Percentiles rank a stretch among this genome's conserved stretches.
Evolutionary conservation across 2,888 invertebrate genomes (phyloP).

Genomic region (Punctoribates punctum): DNA sequence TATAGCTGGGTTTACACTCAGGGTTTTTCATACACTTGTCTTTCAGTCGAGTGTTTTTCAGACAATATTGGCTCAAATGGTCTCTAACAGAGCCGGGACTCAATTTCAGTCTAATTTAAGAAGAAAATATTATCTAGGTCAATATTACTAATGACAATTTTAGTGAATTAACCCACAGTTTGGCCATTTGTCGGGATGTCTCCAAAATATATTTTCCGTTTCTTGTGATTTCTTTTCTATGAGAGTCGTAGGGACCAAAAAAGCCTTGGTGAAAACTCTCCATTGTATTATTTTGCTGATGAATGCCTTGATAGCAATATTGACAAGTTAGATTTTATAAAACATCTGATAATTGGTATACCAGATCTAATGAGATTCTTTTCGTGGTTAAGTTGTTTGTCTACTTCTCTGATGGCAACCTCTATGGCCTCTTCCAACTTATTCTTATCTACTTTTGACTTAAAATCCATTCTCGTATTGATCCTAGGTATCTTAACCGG

Average conservation of each 20-base stretch:
- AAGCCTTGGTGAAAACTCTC: conserved; percentile 46
- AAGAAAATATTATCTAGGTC: not conserved
- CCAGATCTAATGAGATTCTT: not conserved
- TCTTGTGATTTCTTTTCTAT: conserved; percentile 39
- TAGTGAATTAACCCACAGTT: not conserved
- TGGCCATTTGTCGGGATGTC: conserved; percentile 42
- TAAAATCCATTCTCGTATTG: no score
- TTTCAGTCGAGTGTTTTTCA: conserved; percentile 47
- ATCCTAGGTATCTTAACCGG: no score
- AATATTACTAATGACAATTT: not conserved
- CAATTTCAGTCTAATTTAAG: not conserved
- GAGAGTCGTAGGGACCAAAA: conserved; percentile 44
- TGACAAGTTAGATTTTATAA: not conserved
- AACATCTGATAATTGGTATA: not conserved
- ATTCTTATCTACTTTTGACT: no score
- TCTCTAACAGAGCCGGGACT: not conserved
- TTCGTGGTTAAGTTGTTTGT: no score
- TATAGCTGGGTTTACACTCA: conserved; percentile 50
- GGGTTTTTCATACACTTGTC: conserved; percentile 57
- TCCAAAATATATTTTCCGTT: conserved; percentile 46
- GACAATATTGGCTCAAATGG: not conserved
- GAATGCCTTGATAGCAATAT: conserved; percentile 37
- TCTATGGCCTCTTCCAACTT: no score
- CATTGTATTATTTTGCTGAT: conserved; percentile 42
- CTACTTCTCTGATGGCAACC: no score